Evolutionary conservation across 2,888 invertebrate genomes (phyloP), one percentile per base, ranked within the genome.

Genomic region (Drosophila engyochracea): DNA sequence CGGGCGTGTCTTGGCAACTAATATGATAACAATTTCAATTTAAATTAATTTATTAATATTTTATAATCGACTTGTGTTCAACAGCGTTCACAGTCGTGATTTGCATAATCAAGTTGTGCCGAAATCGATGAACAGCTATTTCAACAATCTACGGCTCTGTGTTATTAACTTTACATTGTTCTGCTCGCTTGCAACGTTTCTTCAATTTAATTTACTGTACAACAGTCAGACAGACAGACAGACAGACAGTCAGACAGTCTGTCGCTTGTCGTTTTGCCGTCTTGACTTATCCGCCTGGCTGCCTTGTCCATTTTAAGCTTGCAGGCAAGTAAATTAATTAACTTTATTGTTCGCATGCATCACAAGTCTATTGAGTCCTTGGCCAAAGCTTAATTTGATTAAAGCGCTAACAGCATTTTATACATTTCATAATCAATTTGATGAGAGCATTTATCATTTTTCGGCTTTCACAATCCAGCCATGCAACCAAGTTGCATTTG

Each of bases 31-130:
- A 74, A 81, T 79, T 79, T 80, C 66, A 70, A 72, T 74, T 70
- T 67, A 78, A 90, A 88, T 85, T 83, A 85, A 90, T 86, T 81
- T 77, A 85, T 87, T 83, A 85, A 87, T 90, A 87, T 80, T 89
- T 86, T 89, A 90, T 85, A 89, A 85, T 89, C 88, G 85, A 76
- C 74, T 76, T 83, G 58, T 55, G 59, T 54, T 54, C 59, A 44
- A 64, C 28, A 10, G 51, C 19, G 44, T 53, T 53, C 30, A 28
- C 49, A 60, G 52, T 31, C 66, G 81, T 83, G 89, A 87, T 87
- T 90, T 90, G 85, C 86, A 86, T 90, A 81, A 81, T 88, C 78
- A 74, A 74, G 68, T 55, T 69, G 49, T 51, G 71, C 68, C 67
- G 63, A 60, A 72, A 79, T 72, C 76, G 72, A 70, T 66, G 71